Base-by-base conservation (phyloP, 2,888 invertebrate genomes). In the Ommatoiulus sabulosus region DNA sequence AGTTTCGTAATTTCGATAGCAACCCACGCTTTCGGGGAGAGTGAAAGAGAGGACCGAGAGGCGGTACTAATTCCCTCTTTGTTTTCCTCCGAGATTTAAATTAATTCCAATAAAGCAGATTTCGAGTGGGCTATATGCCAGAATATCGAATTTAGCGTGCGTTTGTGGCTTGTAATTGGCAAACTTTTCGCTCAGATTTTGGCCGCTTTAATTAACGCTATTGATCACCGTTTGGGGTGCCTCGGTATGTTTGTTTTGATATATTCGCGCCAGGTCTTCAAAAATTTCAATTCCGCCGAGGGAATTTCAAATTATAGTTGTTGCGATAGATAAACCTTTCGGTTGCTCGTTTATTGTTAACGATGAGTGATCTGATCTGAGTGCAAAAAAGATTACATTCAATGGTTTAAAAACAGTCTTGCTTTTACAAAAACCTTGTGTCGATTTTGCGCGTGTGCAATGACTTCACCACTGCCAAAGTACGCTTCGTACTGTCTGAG, bases 1-100 rank as follows among this genome's bases (percentile, higher is more conserved):
- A 80, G 80, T 35, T 80, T 80, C 35, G 80, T 15, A 43, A 80
- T 80, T 80, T 80, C 80, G 72, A 72, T 72, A 24, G 72, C 72
- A 24, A 5, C 15, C 20, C n/a, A 20, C 57, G 24, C 24, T n/a
- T 72, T 24, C 35, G 5, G 80, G 0, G 80, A 80, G 12, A 12
- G 35, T 10, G 24, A 80, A 8, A 80, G 80, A 15, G 35, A n/a
- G n/a, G 4, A 15, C 15, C 17, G 52, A n/a, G 57, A 80, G 80
- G 15, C 35, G 35, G 80, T 35, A 80, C 35, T 80, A 80, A 80
- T 80, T 80, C 24, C 80, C 80, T 80, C 80, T 80, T 80, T 80
- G 80, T 35, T 80, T 12, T 80, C 80, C 80, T 15, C 80, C 8
- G 80, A 80, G 80, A 80, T 80, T 24, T 80, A 80, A 80, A 80